A percentile compares a stretch with the other conserved stretches of the same genome.
These are phyloP conservation scores for Drosophila novamexicana DNA, from an alignment of 1,140 invertebrate genomes.

Conservation along the genomic window DNA sequence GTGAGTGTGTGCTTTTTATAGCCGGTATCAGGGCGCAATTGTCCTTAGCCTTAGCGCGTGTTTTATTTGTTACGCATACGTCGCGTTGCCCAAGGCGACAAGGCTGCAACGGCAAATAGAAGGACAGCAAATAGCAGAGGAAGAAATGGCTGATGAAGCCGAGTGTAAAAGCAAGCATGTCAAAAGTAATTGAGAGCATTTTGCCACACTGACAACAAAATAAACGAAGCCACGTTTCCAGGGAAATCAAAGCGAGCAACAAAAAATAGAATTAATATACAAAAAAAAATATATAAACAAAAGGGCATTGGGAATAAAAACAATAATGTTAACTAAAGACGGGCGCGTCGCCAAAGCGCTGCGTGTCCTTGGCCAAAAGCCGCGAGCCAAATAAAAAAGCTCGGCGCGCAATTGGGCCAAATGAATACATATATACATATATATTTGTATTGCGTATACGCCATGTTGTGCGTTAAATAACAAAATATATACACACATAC, in stretches of 20 bases:
- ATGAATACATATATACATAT: conserved; percentile 9
- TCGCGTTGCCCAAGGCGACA: conserved; percentile 52
- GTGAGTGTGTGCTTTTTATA: conserved; percentile 12
- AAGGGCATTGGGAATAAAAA: conserved; percentile 45
- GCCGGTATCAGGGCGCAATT: conserved; percentile 61
- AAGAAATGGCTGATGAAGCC: background rate
- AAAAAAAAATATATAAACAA: conserved; percentile 34
- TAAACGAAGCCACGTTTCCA: conserved; percentile 23
- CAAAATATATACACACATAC: background rate
- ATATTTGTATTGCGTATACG: conserved; percentile 57
- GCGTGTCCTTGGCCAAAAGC: conserved; percentile 61
- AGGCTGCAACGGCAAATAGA: conserved; percentile 12
- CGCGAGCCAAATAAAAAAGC: conserved; percentile 24
- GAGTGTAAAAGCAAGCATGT: conserved; percentile 31
- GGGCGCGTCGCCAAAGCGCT: conserved; percentile 67
- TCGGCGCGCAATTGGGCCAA: conserved; percentile 58
- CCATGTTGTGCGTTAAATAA: conserved; percentile 38
- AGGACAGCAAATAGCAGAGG: background rate
- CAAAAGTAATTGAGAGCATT: conserved; percentile 38
- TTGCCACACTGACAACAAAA: conserved; percentile 12
- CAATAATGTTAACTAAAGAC: conserved; percentile 50
- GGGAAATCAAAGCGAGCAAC: conserved; percentile 49
- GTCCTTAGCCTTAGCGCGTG: conserved; percentile 69
- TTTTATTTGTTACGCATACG: conserved; percentile 78
- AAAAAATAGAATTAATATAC: conserved; percentile 17